Base-by-base conservation (phyloP, 2,888 invertebrate species). In the Erebia palarica region DNA sequence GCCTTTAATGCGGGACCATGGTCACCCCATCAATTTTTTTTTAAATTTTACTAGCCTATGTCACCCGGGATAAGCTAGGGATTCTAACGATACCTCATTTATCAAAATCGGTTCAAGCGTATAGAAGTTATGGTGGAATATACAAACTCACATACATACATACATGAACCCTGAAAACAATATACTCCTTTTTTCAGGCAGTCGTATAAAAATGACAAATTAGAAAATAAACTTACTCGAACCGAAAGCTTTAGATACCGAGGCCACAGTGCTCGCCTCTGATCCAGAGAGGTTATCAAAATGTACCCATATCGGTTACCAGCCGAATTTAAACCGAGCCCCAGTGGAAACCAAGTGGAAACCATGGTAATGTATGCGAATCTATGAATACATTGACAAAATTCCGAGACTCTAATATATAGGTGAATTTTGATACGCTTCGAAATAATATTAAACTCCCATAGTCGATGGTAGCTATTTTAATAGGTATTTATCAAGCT, bases 321-420 rank as follows among this genome's bases (percentile, higher is more conserved):
- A 44, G 2, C 47, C 27, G 27, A n/a, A 18, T 16, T 44, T 42
- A 44, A 60, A 59, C 3, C 11, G 10, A 16, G 7, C 9, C 13
- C 27, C 9, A 58, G 5, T 27, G n/a, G 13, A 53, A 36, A 21
- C 51, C 13, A n/a, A 8, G 10, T 27, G 42, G 11, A 16, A 51
- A 9, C 36, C 49, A 51, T 47, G 5, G 42, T 66, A 65, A 65
- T 58, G 42, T 51, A 65, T 70, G 61, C 57, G 68, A 71, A 58
- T 71, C 27, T 36, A 68, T 73, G 71, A 71, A 73, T 73, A 68
- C 27, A 68, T 58, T 44, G 49, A 16, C 13, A 55, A 65, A 58
- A 65, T 68, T 65, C 68, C 47, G 44, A 57, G 55, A 70, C 53
- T 63, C 16, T 61, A n/a, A 11, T 49, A 44, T 63, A 13, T 58